phyloP scores from a whole-genome alignment of 2,888 invertebrate genomes.

The Orthosia cruda region DNA sequence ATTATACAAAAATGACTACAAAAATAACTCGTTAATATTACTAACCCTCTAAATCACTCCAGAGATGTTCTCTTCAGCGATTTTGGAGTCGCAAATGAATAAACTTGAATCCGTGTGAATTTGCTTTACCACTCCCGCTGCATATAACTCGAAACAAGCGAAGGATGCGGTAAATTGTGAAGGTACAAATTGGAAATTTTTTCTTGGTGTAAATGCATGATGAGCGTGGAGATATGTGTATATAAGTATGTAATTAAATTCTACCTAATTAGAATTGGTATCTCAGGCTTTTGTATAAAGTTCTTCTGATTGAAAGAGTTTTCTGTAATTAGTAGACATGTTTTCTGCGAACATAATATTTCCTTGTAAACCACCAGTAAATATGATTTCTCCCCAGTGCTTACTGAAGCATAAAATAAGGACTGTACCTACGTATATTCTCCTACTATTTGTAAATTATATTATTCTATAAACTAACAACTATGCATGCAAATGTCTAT shows the following conservation, averaged over 20 bases:
- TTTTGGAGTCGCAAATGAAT: conserved; percentile 18
- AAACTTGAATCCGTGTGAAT: conserved; percentile 21
- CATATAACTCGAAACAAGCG: background rate
- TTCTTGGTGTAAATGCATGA: background rate
- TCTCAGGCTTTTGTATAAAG: background rate
- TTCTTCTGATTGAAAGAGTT: background rate
- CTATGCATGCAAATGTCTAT: conserved; percentile 6
- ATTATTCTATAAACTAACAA: background rate
- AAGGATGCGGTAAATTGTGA: background rate
- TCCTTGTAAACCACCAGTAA: background rate
- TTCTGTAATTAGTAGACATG: too few species aligned
- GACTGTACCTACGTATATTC: background rate
- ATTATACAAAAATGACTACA: too few species aligned
- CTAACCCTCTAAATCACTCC: too few species aligned
- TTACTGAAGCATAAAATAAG: too few species aligned
- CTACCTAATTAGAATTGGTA: background rate
- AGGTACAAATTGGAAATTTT: background rate
- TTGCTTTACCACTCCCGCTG: background rate
- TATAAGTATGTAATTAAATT: background rate
- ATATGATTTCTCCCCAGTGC: too few species aligned
- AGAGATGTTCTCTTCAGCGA: background rate
- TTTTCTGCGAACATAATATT: background rate
- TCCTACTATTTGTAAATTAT: background rate
- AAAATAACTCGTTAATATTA: too few species aligned
- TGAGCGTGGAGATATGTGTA: background rate